Conservation (phyloP, 2,113 vertebrate genomes). For the Centropus bengalensis region DNA sequence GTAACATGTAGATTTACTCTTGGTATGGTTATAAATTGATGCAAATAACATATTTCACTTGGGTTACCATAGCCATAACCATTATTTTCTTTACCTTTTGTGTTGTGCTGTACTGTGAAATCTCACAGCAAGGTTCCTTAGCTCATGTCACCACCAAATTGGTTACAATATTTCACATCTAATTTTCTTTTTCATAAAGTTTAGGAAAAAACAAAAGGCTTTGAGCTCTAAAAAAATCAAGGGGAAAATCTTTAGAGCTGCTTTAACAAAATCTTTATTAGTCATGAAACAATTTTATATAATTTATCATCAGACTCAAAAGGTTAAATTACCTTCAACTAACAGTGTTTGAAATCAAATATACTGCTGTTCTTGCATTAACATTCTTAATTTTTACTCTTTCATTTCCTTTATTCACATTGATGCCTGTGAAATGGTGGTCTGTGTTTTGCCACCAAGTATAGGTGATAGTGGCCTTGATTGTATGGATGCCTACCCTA, state of each 20-base stretch:
- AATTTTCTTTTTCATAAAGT: not conserved
- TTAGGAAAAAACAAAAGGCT: not conserved
- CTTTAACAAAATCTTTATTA: conserved; percentile 45
- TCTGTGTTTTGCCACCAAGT: not conserved
- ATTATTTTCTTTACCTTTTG: conserved; percentile 35
- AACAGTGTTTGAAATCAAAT: not conserved
- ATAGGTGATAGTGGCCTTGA: conserved; percentile 19
- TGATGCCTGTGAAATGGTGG: not conserved
- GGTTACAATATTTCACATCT: not conserved
- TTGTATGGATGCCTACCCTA: conserved; percentile 27
- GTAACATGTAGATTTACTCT: conserved; percentile 62
- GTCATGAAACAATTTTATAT: conserved; percentile 13
- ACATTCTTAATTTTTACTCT: not conserved
- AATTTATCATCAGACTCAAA: conserved; percentile 9
- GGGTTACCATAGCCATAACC: conserved; percentile 46
- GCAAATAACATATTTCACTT: conserved; percentile 65
- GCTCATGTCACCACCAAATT: not conserved
- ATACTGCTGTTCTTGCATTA: not conserved
- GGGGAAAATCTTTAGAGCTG: not conserved
- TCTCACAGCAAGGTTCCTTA: conserved; percentile 35
- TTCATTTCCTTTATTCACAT: conserved; percentile 18
- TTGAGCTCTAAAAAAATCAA: not conserved
- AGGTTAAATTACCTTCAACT: conserved; percentile 21
- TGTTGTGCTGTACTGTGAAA: conserved; percentile 31
- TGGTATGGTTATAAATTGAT: conserved; percentile 57